Base-by-base conservation (phyloP, 1,140 invertebrate species). In the Holcopasites calliopsidis region DNA sequence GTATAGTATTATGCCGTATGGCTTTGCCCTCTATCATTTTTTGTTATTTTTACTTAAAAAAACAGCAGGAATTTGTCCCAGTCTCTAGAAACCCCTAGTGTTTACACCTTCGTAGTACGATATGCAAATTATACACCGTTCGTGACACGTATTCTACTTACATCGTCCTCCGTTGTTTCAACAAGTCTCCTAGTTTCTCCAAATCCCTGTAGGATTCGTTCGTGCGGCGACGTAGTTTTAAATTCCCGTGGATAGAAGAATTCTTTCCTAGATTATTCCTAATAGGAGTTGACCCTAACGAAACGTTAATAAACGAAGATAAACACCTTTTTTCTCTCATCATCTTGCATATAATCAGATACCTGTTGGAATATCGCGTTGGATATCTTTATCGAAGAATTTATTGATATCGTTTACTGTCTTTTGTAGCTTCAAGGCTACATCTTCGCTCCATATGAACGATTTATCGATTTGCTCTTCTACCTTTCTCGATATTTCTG, bases 211-310 rank as follows among this genome's bases (percentile, higher is more conserved):
- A 96, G 88, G 35, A 96, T 94, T 1, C 93, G 87, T 35, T 94
- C 93, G 80, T 95, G 94, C 0, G 95, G 95, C 0, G 95, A 96
- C 3, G 95, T 95, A 50, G 90, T 84, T 1, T 87, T 91, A 65
- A 96, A 82, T 1, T 86, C 54, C 70, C 92, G 90, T 60, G 95
- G 95, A 91, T 94, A 96, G 1, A 86, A 73, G 85, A 94, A 96
- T 8, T 93, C 92, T 70, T 88, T 91, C 74, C n/a, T n/a, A n/a
- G n/a, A n/a, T n/a, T n/a, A n/a, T n/a, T n/a, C n/a, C 93, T 93
- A 2, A 90, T 89, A 3, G 95, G 95, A 0, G 95, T 96, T 28
- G 89, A 84, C 1, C 94, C 93, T 93, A 83, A 73, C 79, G 87
- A 58, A 77, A 83, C 62, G 61, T 74, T 55, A 23, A 40, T 18